A percentile compares a stretch with the other conserved stretches of the same genome.
These are phyloP conservation scores for Morpho achilles DNA, from an alignment of 2,888 invertebrate genomes.

Conservation along the genomic window DNA sequence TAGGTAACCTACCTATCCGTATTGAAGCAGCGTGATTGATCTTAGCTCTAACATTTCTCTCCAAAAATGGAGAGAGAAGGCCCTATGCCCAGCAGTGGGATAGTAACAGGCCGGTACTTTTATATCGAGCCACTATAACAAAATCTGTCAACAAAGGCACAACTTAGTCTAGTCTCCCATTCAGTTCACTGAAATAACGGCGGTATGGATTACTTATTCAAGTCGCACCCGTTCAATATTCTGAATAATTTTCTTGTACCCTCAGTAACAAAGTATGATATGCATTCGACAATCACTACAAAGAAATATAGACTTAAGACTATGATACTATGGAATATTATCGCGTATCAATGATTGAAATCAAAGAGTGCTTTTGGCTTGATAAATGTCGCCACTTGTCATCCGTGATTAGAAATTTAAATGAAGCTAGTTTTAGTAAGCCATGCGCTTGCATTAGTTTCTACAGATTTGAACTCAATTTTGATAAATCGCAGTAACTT, in stretches of 20 bases:
- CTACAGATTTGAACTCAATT: slow-evolving; percentile 9
- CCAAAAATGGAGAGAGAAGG: no score
- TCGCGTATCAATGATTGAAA: no score
- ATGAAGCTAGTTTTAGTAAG: slow-evolving; percentile 20
- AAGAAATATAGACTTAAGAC: background rate
- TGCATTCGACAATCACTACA: background rate
- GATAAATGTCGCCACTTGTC: slow-evolving; percentile 18
- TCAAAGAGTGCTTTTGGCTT: background rate
- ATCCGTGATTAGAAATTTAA: slow-evolving; percentile 34
- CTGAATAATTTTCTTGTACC: slow-evolving; percentile 33
- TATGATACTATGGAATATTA: no score
- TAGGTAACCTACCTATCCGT: no score
- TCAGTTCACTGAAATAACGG: slow-evolving; percentile 16
- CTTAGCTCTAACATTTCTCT: no score
- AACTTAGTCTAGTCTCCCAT: background rate
- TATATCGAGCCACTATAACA: background rate
- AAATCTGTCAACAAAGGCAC: background rate
- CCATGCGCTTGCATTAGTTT: slow-evolving; percentile 3
- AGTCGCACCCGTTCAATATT: slow-evolving; percentile 29
- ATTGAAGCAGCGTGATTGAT: no score
- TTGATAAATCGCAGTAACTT: background rate
- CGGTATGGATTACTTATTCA: slow-evolving; percentile 24
- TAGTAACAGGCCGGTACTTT: no score
- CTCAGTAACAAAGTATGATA: slow-evolving; percentile 1
- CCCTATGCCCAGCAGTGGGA: no score